phyloP scores from a whole-genome alignment of 2,797 vertebrate species.

The Pelodytes ibericus region DNA sequence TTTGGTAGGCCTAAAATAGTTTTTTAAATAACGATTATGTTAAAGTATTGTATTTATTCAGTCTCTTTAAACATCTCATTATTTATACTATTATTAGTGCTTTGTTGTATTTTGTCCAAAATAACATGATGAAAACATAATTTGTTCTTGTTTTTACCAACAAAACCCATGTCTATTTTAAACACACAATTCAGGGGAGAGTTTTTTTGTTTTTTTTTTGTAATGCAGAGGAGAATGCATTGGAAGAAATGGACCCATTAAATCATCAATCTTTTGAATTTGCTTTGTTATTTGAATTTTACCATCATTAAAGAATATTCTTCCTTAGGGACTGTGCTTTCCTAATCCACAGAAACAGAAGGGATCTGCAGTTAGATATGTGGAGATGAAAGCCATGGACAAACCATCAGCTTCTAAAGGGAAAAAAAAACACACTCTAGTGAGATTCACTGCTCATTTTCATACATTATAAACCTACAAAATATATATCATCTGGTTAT shows the following conservation, averaged over 20 bases:
- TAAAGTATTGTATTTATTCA: constrained; percentile 8
- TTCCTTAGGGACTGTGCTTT: constrained; percentile 49
- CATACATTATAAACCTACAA: constrained; percentile 34
- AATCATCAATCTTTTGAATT: constrained; percentile 38
- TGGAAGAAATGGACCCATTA: constrained; percentile 40
- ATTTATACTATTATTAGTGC: constrained; percentile 23
- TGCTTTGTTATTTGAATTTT: constrained; percentile 51
- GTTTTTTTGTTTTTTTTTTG: constrained; percentile 3
- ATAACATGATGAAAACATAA: constrained; percentile 9
- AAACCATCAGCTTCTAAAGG: constrained; percentile 45
- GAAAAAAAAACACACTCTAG: constrained; percentile 34
- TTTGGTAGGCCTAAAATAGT: constrained; percentile 16
- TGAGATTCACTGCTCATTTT: constrained; percentile 39
- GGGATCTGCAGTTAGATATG: constrained; percentile 45
- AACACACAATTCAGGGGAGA: constrained; percentile 25
- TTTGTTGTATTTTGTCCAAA: constrained; percentile 14
- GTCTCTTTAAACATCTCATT: constrained; percentile 23
- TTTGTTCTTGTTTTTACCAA: constrained; percentile 15
- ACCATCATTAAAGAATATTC: constrained; percentile 52
- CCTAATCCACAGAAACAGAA: constrained; percentile 53
- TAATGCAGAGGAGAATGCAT: constrained; percentile 22
- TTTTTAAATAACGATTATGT: constrained; percentile 27
- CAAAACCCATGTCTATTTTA: constrained; percentile 27
- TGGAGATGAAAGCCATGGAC: constrained; percentile 49
- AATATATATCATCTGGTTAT: constrained; percentile 37